A percentile compares a stretch with the other conserved stretches of the same genome.
These are phyloP conservation scores for Chaetophractus vellerosus DNA, from an alignment of 2,797 vertebrate genomes.

Conservation along the genomic window DNA sequence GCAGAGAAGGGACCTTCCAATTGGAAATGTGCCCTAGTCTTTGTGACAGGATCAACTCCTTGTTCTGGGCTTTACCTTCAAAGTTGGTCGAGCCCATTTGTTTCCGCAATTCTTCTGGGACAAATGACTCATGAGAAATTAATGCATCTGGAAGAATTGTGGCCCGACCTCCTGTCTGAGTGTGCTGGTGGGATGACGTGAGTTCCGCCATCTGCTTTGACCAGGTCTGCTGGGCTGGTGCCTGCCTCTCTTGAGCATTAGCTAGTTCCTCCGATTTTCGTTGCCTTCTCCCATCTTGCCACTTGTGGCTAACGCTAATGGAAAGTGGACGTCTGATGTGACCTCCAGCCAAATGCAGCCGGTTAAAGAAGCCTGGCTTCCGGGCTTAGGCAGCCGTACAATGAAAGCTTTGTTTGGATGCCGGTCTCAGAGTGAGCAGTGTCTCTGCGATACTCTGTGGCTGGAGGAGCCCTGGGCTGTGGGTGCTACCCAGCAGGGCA, in stretches of 20 bases:
- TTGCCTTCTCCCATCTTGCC: constrained; percentile 79
- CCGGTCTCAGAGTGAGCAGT: constrained; percentile 10
- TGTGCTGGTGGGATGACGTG: constrained; percentile 64
- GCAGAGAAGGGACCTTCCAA: not conserved
- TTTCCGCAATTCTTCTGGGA: not conserved
- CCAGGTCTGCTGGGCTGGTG: constrained; percentile 73
- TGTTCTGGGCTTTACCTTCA: not conserved
- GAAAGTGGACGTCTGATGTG: constrained; percentile 75
- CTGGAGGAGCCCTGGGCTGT: not conserved
- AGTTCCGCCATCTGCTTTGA: constrained; percentile 78
- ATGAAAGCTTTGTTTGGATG: constrained; percentile 64
- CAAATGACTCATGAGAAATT: constrained; percentile 44
- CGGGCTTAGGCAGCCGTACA: not conserved
- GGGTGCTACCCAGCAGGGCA: no score
- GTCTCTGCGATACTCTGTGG: not conserved
- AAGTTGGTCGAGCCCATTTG: not conserved
- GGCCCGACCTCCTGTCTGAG: constrained; percentile 24
- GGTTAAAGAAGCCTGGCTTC: constrained; percentile 11
- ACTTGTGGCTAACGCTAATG: constrained; percentile 86
- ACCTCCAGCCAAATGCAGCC: constrained; percentile 57
- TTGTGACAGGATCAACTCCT: not conserved
- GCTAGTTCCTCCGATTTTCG: constrained; percentile 65
- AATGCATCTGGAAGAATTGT: not conserved
- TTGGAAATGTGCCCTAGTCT: not conserved
- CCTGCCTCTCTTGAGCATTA: constrained; percentile 79